Percentiles rank a stretch among this genome's conserved stretches.
These are phyloP conservation scores for Gymnoscelis rufifasciata DNA, from an alignment of 2,888 invertebrate genomes.

Conservation along the genomic window DNA sequence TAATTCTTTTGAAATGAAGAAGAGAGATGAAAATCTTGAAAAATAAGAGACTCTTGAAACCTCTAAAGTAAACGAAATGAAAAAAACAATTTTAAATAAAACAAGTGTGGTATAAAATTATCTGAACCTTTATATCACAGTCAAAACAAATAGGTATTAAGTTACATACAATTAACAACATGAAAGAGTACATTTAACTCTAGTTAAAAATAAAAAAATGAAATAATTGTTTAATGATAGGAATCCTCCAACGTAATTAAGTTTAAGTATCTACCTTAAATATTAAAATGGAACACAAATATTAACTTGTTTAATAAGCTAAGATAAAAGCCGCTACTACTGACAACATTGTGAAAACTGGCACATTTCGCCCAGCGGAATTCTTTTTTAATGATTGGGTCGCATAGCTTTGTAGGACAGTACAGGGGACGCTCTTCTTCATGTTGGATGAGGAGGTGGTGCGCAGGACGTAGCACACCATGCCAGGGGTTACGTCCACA, in stretches of 20 bases:
- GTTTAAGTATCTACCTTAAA: not conserved
- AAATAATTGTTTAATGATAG: no score
- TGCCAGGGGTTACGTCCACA: slow-evolving; percentile 60
- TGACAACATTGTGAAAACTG: slow-evolving; percentile 47
- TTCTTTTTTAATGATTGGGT: slow-evolving; percentile 55
- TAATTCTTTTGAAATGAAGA: no score
- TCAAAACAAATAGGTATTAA: slow-evolving; percentile 12
- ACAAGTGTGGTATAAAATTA: slow-evolving; percentile 2
- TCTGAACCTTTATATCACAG: slow-evolving; percentile 22
- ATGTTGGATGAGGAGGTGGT: slow-evolving; percentile 44
- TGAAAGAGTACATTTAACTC: not conserved
- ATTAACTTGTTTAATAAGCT: slow-evolving; percentile 24
- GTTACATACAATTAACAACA: slow-evolving; percentile 1
- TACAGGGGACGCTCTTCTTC: slow-evolving; percentile 58
- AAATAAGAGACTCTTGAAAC: no score
- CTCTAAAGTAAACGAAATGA: not conserved
- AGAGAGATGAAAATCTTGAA: no score
- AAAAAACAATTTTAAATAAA: not conserved
- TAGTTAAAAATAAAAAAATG: no score
- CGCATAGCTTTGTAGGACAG: slow-evolving; percentile 60
- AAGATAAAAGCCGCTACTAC: slow-evolving; percentile 40
- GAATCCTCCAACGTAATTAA: no score
- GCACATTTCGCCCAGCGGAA: slow-evolving; percentile 48
- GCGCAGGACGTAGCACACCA: slow-evolving; percentile 63
- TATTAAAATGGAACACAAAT: slow-evolving; percentile 1